A percentile compares a stretch with the other conserved stretches of the same genome.
phyloP scores from a whole-genome alignment of 2,797 vertebrate genomes.

The Rachycentron canadum region DNA sequence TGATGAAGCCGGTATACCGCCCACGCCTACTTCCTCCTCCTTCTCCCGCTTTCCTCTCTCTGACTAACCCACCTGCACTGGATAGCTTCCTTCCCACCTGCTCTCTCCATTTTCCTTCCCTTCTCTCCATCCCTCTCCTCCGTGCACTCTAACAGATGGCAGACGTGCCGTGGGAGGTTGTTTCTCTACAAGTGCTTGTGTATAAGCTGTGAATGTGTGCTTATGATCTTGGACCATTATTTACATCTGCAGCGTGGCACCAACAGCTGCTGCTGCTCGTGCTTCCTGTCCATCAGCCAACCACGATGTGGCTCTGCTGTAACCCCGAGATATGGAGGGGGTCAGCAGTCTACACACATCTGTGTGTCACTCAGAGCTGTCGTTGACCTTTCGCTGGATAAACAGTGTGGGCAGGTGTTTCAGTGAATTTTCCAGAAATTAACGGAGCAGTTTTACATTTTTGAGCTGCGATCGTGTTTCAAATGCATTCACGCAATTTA shows the following conservation, averaged over 20 bases:
- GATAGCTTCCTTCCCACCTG: conserved; percentile 36
- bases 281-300: conserved; percentile 48
- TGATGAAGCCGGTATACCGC: no score
- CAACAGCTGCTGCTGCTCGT: conserved; percentile 49
- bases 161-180: conserved; percentile 59
- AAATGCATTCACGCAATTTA: not conserved
- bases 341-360: not conserved
- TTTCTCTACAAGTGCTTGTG: conserved; percentile 36
- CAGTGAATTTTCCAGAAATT: not conserved
- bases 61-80: conserved; percentile 29
- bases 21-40: not conserved
- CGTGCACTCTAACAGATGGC: conserved; percentile 64
- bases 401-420: conserved; percentile 11
- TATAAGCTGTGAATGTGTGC: conserved; percentile 27
- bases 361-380: not conserved
- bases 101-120: not conserved
- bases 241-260: conserved; percentile 55
- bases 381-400: conserved; percentile 15
- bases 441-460: not conserved
- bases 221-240: conserved; percentile 55
- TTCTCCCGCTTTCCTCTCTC: conserved; percentile 13
- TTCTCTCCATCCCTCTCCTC: not conserved
- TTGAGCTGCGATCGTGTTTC: not conserved
- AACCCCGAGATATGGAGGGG: conserved; percentile 11
- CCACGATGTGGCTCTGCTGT: not conserved